Conservation (phyloP, 2,797 vertebrate genomes). For the Argyrosomus regius region DNA sequence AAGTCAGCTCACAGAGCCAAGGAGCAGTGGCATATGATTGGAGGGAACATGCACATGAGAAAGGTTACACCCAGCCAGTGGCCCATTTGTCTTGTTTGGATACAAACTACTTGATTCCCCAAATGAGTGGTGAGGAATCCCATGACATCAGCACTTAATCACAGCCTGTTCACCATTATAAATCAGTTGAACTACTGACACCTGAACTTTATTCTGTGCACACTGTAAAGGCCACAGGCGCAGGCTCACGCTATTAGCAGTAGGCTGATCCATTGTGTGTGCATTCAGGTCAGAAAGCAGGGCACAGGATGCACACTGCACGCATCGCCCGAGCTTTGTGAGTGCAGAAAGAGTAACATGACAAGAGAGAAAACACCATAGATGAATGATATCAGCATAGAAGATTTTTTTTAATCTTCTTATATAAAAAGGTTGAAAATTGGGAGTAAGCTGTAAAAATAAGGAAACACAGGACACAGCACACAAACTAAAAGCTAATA, state of each 20-base stretch:
- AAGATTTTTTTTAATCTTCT: background rate
- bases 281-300: conserved; percentile 85
- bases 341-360: conserved; percentile 58
- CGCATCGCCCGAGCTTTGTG: conserved; percentile 70
- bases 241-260: conserved; percentile 78
- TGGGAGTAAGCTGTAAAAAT: background rate
- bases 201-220: conserved; percentile 86
- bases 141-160: conserved; percentile 84
- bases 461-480: background rate
- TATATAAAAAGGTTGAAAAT: background rate
- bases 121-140: conserved; percentile 84
- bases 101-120: conserved; percentile 85
- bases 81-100: conserved; percentile 85
- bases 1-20: conserved; percentile 69
- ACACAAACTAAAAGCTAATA: no score
- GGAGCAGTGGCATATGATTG: conserved; percentile 79
- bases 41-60: conserved; percentile 76
- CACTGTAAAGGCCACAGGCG: conserved; percentile 84
- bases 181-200: conserved; percentile 90
- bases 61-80: conserved; percentile 82
- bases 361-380: conserved; percentile 48
- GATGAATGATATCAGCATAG: conserved; percentile 25
- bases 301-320: conserved; percentile 53
- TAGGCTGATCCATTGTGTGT: conserved; percentile 84
- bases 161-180: conserved; percentile 84